Conservation (phyloP, 2,888 invertebrate genomes). For the Mactromeris polynyma region DNA sequence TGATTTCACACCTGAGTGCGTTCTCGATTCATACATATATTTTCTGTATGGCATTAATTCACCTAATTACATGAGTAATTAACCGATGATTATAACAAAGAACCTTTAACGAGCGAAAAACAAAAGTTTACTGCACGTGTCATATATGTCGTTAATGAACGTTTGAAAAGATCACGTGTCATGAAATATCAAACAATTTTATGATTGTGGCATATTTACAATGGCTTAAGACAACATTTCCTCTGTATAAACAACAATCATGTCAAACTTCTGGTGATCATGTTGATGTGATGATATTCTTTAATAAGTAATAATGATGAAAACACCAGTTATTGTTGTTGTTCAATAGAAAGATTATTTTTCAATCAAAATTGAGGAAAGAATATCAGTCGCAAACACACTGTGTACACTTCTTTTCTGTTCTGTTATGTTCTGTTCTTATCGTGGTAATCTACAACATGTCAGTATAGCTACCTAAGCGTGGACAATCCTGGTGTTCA, state of each 20-base stretch:
- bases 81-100: neutral
- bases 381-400: too few species aligned
- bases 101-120: slow-evolving; percentile 2
- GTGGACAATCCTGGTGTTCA: slow-evolving; percentile 6
- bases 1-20: neutral
- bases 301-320: neutral
- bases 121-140: neutral
- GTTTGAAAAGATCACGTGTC: neutral
- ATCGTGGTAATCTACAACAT: neutral
- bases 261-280: neutral
- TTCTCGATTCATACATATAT: neutral
- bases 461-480: neutral
- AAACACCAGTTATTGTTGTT: neutral
- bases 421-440: neutral
- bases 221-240: neutral
- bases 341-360: neutral
- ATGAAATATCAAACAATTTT: neutral
- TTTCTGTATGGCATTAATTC: slow-evolving; percentile 20
- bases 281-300: neutral
- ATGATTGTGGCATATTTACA: neutral
- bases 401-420: too few species aligned
- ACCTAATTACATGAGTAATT: slow-evolving; percentile 4
- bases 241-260: neutral
- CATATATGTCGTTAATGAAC: slow-evolving; percentile 1
- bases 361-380: neutral